Percentiles rank a stretch among this genome's conserved stretches.
phyloP scores from a whole-genome alignment of 2,797 vertebrate species.

The Xenops minutus region DNA sequence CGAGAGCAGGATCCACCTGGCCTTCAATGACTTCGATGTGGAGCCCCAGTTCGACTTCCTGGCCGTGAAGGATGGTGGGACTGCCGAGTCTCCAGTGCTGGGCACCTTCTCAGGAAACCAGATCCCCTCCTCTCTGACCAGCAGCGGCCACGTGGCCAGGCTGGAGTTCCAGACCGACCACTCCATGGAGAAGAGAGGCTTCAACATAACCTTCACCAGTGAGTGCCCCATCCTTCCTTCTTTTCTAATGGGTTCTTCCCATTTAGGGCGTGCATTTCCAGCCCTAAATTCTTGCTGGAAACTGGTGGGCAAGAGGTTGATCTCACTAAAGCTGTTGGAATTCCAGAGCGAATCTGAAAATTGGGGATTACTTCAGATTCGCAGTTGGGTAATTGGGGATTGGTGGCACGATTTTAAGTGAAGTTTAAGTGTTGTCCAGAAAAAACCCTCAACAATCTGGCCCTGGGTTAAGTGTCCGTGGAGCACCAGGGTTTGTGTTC shows the following conservation, averaged over 20 bases:
- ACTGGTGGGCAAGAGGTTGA: neutral
- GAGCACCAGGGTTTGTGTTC: neutral
- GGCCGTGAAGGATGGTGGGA: constrained; percentile 93
- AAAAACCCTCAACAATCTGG: neutral
- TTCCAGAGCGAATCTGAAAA: neutral
- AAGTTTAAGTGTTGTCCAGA: neutral
- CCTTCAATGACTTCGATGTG: constrained; percentile 98
- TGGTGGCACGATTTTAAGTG: neutral
- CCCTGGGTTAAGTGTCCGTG: neutral
- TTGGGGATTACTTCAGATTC: neutral
- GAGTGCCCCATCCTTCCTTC: constrained; percentile 34
- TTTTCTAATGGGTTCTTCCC: no score
- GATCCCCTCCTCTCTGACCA: constrained; percentile 93
- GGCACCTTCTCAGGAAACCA: constrained; percentile 94
- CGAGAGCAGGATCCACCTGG: constrained; percentile 94
- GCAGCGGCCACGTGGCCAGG: constrained; percentile 90
- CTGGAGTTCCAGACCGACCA: constrained; percentile 98
- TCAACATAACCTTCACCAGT: constrained; percentile 99
- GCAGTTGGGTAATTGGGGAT: no score
- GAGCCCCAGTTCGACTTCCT: constrained; percentile 99
- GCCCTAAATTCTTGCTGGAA: rapidly evolving
- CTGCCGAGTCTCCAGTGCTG: constrained; percentile 92
- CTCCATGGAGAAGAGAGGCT: constrained; percentile 94
- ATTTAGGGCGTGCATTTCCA: neutral
- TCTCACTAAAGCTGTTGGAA: neutral